Percentiles rank a stretch among this genome's conserved stretches.
phyloP scores from a whole-genome alignment of 2,113 vertebrate species.

The Condylura cristata region DNA sequence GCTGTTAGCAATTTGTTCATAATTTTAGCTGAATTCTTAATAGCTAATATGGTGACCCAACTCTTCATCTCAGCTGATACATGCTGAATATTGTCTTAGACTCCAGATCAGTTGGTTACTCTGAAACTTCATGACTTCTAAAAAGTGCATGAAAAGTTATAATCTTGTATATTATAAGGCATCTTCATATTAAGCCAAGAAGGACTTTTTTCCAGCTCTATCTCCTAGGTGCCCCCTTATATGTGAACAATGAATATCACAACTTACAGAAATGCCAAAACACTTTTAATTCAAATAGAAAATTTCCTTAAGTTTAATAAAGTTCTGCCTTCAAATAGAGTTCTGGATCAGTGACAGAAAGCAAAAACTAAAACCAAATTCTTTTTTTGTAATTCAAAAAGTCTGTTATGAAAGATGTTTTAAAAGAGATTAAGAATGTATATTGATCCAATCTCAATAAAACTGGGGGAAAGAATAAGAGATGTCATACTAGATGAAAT shows the following conservation, averaged over 20 bases:
- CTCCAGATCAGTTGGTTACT: not conserved
- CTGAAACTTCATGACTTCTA: not conserved
- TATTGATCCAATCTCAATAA: not conserved
- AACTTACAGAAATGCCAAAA: not conserved
- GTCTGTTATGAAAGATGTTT: not conserved
- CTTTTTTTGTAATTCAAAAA: too few relatives aligned
- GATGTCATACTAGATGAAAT: not conserved
- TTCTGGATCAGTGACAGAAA: not conserved
- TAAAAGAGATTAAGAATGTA: not conserved
- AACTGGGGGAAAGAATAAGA: not conserved
- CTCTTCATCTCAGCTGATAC: not conserved
- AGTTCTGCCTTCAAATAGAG: not conserved
- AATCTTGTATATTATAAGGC: not conserved
- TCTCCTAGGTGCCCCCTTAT: not conserved
- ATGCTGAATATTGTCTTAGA: not conserved
- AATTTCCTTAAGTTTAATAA: not conserved
- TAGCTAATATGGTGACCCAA: not conserved
- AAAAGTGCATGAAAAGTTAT: not conserved
- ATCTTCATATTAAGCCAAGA: not conserved
- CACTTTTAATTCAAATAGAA: constrained; percentile 27
- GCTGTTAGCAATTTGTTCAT: not conserved
- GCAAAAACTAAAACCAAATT: not conserved
- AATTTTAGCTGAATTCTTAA: constrained; percentile 5
- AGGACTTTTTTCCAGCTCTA: not conserved
- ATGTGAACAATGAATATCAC: not conserved